A percentile compares a stretch with the other conserved stretches of the same genome.
Conservation (phyloP, 2,113 vertebrate species). For the Hydrochoerus hydrochaeris region DNA sequence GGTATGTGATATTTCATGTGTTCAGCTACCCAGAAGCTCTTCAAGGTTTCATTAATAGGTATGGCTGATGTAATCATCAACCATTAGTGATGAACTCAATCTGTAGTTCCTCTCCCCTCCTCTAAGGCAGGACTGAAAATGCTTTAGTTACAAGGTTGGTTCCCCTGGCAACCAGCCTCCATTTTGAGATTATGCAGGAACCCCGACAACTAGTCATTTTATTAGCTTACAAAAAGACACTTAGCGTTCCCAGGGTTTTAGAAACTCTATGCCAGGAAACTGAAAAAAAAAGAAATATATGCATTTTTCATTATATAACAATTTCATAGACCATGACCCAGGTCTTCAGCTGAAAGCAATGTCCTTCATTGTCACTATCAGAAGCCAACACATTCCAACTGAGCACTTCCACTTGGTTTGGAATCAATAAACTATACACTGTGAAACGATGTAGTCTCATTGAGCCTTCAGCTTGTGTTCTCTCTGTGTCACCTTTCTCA, state of each 20-base stretch:
- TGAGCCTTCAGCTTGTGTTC: not conserved
- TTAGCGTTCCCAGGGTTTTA: not conserved
- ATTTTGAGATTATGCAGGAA: not conserved
- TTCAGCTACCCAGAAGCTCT: not conserved
- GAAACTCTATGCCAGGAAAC: not conserved
- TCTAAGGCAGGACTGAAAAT: not conserved
- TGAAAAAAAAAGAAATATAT: not conserved
- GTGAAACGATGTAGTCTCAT: not conserved
- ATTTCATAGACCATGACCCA: not conserved
- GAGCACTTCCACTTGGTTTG: not conserved
- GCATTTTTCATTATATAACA: not conserved
- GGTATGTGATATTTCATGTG: not conserved
- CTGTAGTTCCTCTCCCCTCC: not conserved
- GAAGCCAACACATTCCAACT: not conserved
- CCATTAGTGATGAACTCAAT: not conserved
- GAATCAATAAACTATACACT: not conserved
- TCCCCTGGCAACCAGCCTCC: not conserved
- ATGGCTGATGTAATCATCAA: not conserved
- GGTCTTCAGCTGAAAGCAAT: not conserved
- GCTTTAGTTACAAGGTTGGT: not conserved
- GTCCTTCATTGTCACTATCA: not conserved
- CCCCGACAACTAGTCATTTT: not conserved
- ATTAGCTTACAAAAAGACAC: not conserved
- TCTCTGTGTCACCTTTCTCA: not conserved
- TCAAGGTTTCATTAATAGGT: not conserved